A percentile compares a stretch with the other conserved stretches of the same genome.
These are phyloP conservation scores for Pterocles orientalis DNA, from an alignment of 2,113 vertebrate species.

Conservation along the genomic window DNA sequence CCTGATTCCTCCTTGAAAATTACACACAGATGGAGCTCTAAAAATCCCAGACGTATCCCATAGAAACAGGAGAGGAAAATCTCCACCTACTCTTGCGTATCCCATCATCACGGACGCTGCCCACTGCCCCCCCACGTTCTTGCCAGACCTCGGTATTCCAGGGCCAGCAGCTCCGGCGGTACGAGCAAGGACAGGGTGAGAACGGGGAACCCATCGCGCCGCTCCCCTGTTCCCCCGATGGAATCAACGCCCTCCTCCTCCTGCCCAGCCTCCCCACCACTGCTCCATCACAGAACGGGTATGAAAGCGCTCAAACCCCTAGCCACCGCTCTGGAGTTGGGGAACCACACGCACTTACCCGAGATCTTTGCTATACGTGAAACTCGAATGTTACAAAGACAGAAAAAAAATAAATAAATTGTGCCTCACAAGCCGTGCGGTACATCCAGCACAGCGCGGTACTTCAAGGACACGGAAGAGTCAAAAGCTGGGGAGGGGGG, in stretches of 20 bases:
- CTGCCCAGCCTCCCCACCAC: neutral
- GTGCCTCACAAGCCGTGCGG: neutral
- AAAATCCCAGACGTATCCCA: constrained; percentile 16
- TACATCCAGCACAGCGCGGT: neutral
- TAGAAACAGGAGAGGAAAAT: constrained; percentile 27
- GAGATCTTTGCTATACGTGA: fast-evolving
- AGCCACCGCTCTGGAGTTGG: neutral
- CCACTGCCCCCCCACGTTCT: neutral
- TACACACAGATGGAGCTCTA: neutral
- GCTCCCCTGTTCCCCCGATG: neutral
- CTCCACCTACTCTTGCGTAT: constrained; percentile 52
- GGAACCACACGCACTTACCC: neutral
- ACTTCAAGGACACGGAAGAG: neutral
- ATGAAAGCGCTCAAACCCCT: neutral
- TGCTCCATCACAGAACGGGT: neutral
- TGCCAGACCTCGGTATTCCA: neutral
- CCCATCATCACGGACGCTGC: constrained; percentile 23
- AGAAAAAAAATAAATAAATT: fast-evolving
- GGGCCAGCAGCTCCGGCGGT: neutral
- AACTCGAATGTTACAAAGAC: fast-evolving
- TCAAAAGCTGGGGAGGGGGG: no score
- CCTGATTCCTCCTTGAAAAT: neutral
- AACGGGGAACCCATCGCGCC: neutral
- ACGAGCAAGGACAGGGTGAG: neutral
- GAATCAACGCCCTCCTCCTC: neutral